Conservation (phyloP, 2,888 invertebrate genomes). For the Leptinotarsa juncta region DNA sequence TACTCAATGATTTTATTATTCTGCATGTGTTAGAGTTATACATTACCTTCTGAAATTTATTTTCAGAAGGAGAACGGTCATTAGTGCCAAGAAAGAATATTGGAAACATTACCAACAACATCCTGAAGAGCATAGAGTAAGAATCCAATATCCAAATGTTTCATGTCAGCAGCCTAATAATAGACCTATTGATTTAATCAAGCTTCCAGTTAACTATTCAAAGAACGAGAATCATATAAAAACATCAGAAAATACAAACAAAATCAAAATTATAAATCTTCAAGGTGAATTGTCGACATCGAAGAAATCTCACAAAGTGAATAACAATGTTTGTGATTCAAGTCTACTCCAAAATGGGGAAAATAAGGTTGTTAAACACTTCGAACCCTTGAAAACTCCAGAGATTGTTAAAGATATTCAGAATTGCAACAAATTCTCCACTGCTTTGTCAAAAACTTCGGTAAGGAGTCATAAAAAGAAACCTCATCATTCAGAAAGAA, state of each 20-base stretch:
- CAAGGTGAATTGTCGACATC: neutral
- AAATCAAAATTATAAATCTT: neutral
- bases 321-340: neutral
- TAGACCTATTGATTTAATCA: neutral
- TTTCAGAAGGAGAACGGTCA: neutral
- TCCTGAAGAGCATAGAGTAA: neutral
- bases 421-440: neutral
- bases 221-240: neutral
- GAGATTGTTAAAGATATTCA: neutral
- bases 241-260: too few species aligned
- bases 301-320: neutral
- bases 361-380: neutral
- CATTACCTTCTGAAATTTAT: neutral
- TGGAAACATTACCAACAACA: neutral
- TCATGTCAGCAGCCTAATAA: conserved; percentile 1
- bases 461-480: neutral
- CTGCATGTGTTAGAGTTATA: neutral
- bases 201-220: conserved; percentile 1
- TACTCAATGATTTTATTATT: neutral
- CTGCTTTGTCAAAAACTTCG: neutral
- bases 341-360: neutral
- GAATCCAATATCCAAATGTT: neutral
- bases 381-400: neutral
- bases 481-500: neutral
- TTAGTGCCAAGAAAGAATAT: neutral